Conservation (phyloP, 2,113 vertebrate genomes). For the Dipodomys stephensi region DNA sequence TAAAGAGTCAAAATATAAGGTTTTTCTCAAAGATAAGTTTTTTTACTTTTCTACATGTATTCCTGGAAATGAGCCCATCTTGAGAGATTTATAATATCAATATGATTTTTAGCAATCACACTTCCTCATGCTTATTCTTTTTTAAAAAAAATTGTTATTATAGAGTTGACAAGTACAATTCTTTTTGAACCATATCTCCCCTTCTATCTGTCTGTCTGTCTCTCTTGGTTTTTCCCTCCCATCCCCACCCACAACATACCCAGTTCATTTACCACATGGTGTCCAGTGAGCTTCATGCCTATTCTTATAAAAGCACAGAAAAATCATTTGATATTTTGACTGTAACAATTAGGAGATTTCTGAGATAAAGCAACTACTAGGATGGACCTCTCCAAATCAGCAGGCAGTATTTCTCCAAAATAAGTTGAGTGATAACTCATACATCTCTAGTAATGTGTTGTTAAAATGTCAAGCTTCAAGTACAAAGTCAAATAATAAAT, state of each 20-base stretch:
- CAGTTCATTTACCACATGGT: no score
- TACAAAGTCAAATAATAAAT: not conserved
- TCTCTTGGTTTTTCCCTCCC: no score
- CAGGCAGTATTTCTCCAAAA: not conserved
- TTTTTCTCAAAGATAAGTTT: not conserved
- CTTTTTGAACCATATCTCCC: no score
- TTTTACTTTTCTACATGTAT: not conserved
- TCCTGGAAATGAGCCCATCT: not conserved
- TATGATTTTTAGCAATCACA: not conserved
- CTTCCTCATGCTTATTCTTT: not conserved
- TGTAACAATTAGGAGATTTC: not conserved
- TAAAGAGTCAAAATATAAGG: not conserved
- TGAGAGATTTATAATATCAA: not conserved
- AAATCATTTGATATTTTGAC: not conserved
- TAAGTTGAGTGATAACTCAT: not conserved
- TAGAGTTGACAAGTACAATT: no score
- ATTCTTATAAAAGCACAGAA: not conserved
- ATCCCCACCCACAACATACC: no score
- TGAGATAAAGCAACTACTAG: not conserved
- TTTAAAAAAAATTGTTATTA: no score
- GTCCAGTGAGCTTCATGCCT: not conserved
- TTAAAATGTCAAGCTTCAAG: not conserved
- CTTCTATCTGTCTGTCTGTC: no score
- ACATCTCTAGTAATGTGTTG: not conserved
- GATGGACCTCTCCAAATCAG: not conserved